Conservation (phyloP, 2,797 vertebrate species). For the Eidolon dupreanum region DNA sequence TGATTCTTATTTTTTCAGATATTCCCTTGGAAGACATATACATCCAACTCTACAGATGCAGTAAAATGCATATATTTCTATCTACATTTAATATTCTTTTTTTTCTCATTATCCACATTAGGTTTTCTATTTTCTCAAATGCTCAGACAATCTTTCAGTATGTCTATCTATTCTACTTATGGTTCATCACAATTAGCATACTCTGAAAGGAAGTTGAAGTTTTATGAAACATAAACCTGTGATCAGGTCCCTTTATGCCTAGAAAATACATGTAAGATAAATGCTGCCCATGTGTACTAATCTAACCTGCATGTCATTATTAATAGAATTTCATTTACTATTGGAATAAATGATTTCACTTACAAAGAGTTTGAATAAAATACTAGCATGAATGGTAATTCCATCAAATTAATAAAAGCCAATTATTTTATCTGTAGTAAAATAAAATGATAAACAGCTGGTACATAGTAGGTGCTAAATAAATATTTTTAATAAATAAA, state of each 20-base stretch:
- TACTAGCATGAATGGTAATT: background rate
- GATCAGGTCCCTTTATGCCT: background rate
- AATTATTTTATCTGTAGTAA: constrained; percentile 32
- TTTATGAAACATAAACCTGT: background rate
- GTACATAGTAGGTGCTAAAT: background rate
- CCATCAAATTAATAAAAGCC: background rate
- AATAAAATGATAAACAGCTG: background rate
- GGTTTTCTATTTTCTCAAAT: background rate
- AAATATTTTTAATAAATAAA: background rate
- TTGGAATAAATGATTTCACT: background rate
- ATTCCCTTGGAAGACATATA: background rate
- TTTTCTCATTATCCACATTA: background rate
- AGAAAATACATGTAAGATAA: background rate
- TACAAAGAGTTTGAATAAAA: background rate
- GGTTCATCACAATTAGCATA: background rate
- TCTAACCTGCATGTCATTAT: background rate
- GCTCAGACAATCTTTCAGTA: background rate
- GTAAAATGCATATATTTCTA: background rate
- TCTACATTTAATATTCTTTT: background rate
- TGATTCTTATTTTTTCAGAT: background rate
- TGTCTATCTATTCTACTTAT: background rate
- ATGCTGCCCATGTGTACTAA: background rate
- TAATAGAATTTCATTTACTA: background rate
- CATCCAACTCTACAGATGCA: background rate
- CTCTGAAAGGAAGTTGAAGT: background rate